Conservation (phyloP, 1,140 invertebrate species). For the Drosophila biarmipes region DNA sequence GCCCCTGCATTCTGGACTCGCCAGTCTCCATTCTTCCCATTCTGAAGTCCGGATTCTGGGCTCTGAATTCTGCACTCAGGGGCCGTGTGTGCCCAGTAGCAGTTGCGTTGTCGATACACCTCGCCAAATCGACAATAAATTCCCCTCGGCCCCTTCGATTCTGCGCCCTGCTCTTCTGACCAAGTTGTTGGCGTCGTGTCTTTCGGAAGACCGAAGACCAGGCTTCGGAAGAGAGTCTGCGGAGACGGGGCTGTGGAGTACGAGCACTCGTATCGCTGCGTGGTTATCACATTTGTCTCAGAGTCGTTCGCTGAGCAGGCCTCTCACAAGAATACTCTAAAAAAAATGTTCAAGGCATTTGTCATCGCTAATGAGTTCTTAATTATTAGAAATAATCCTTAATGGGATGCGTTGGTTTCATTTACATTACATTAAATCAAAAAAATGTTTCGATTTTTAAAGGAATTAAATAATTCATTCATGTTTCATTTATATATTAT, state of each 20-base stretch:
- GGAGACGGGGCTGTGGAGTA: slow-evolving; percentile 16
- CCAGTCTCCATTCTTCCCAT: background rate
- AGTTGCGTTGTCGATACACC: slow-evolving; percentile 84
- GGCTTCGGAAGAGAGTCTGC: slow-evolving; percentile 56
- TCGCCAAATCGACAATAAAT: slow-evolving; percentile 84
- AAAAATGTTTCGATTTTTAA: too few species aligned
- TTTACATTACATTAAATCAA: too few species aligned
- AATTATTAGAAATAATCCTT: too few species aligned
- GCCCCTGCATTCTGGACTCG: slow-evolving; percentile 28
- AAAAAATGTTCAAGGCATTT: background rate
- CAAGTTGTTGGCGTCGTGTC: slow-evolving; percentile 7
- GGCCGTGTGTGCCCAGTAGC: slow-evolving; percentile 80
- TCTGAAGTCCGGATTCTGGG: slow-evolving; percentile 3
- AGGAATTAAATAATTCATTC: too few species aligned
- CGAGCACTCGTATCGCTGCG: slow-evolving; percentile 72
- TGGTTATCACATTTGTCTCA: slow-evolving; percentile 83
- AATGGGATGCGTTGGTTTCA: too few species aligned
- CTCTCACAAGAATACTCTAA: slow-evolving; percentile 18
- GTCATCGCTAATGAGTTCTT: background rate
- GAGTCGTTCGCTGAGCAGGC: slow-evolving; percentile 49
- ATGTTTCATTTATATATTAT: too few species aligned
- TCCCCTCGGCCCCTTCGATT: slow-evolving; percentile 54
- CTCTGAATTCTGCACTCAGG: slow-evolving; percentile 39
- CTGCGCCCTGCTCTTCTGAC: background rate
- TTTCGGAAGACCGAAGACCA: slow-evolving; percentile 11